Evolutionary conservation across 2,113 vertebrate species (phyloP).

Genomic region (Elaphurus davidianus): DNA sequence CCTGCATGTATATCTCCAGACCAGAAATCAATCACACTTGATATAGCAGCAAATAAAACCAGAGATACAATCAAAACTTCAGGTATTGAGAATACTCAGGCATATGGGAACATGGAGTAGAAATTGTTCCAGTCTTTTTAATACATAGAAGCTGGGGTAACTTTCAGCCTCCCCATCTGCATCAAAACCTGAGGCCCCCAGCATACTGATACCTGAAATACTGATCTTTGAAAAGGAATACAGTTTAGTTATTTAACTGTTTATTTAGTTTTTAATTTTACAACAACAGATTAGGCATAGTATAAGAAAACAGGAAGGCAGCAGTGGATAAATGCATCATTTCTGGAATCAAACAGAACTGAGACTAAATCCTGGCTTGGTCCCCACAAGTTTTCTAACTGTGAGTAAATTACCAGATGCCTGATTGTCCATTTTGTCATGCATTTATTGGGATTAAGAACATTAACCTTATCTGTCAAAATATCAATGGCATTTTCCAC

Average conservation of each 20-base stretch:
- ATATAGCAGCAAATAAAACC: slow-evolving; percentile 20
- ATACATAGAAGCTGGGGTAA: background rate
- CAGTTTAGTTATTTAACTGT: background rate
- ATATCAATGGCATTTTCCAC: background rate
- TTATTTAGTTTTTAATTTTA: background rate
- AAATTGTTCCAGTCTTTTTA: background rate
- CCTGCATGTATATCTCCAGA: background rate
- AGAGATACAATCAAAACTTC: background rate
- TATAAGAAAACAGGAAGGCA: background rate
- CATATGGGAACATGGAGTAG: background rate
- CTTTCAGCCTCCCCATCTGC: background rate
- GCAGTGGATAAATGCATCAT: background rate
- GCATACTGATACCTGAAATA: background rate
- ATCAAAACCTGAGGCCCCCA: background rate
- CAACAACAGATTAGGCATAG: background rate
- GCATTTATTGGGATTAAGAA: background rate
- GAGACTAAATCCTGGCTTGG: background rate
- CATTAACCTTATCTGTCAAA: background rate
- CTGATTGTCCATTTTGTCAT: background rate
- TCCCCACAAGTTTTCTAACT: background rate
- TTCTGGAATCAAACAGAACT: background rate
- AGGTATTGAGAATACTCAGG: background rate
- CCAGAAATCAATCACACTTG: slow-evolving; percentile 5
- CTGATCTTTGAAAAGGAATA: background rate
- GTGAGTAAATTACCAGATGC: background rate